A percentile compares a stretch with the other conserved stretches of the same genome.
Conservation (phyloP, 2,888 invertebrate genomes). For the Synergus laeviventris region DNA sequence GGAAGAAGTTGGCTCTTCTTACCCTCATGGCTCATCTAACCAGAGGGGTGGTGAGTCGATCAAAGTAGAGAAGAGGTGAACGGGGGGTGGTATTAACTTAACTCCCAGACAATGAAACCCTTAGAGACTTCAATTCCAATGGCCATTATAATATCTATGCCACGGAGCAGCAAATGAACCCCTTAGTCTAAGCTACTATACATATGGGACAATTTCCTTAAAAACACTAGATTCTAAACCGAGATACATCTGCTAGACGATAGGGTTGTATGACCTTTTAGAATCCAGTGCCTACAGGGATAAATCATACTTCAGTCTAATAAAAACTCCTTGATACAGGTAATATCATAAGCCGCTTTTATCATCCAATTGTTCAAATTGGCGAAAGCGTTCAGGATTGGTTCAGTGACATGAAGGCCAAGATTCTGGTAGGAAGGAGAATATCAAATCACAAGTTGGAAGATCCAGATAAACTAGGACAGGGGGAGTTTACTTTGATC, state of each 20-base stretch:
- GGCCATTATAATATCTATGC: background rate
- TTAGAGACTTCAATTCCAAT: background rate
- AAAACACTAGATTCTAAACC: background rate
- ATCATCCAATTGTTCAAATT: background rate
- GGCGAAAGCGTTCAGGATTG: background rate
- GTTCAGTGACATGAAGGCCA: background rate
- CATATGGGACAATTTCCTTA: background rate
- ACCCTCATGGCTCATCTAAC: background rate
- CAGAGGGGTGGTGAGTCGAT: background rate
- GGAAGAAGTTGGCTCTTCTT: slow-evolving; percentile 4
- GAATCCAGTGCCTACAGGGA: background rate
- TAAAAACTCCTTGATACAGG: background rate
- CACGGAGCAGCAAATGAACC: background rate
- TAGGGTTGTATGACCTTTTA: too few relatives aligned
- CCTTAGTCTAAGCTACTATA: background rate
- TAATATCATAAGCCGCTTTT: background rate
- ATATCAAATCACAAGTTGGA: background rate
- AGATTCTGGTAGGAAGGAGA: background rate
- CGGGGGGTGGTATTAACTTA: background rate
- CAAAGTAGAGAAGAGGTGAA: background rate
- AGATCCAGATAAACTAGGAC: background rate
- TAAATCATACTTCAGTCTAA: background rate
- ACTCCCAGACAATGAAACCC: background rate
- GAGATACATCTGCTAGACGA: background rate
- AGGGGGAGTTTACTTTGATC: background rate